Percentiles rank a stretch among this genome's conserved stretches.
These are phyloP conservation scores for Listrodromus nycthemerus DNA, from an alignment of 2,888 invertebrate species.

Conservation along the genomic window DNA sequence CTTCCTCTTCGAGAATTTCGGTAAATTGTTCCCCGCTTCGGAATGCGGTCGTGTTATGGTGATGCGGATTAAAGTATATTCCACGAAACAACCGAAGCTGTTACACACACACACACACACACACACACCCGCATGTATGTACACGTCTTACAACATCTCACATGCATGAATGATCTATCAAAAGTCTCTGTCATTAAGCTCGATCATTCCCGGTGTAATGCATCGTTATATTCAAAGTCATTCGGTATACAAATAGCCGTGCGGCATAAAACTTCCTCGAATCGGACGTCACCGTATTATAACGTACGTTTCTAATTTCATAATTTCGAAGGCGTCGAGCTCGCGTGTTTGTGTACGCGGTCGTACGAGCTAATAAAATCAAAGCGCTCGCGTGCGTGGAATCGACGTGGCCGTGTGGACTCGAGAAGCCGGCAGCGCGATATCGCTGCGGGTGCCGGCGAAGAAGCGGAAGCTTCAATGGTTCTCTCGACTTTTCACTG, in stretches of 20 bases:
- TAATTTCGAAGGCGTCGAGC: slow-evolving; percentile 11
- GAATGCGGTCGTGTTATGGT: slow-evolving; percentile 70
- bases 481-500: slow-evolving; percentile 62
- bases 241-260: slow-evolving; percentile 36
- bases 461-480: slow-evolving; percentile 39
- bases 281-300: slow-evolving; percentile 48
- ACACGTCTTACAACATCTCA: background rate
- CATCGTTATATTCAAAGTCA: slow-evolving; percentile 28
- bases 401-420: slow-evolving; percentile 17
- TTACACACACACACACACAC: background rate
- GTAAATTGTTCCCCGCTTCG: slow-evolving; percentile 59
- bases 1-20: slow-evolving; percentile 57
- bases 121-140: background rate
- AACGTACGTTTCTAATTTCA: slow-evolving; percentile 49
- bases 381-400: slow-evolving; percentile 13
- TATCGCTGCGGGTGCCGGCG: slow-evolving; percentile 1
- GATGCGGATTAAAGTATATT: slow-evolving; percentile 63
- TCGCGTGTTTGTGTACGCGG: slow-evolving; percentile 1
- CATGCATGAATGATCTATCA: slow-evolving; percentile 25
- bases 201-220: slow-evolving; percentile 53
- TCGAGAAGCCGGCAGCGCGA: background rate
- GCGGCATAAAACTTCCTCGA: slow-evolving; percentile 46
- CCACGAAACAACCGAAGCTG: slow-evolving; percentile 18
- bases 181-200: slow-evolving; percentile 9
- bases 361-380: slow-evolving; percentile 25